These are phyloP conservation scores for Silurus aristotelis DNA, from an alignment of 2,797 vertebrate species.

Conservation along the genomic window DNA sequence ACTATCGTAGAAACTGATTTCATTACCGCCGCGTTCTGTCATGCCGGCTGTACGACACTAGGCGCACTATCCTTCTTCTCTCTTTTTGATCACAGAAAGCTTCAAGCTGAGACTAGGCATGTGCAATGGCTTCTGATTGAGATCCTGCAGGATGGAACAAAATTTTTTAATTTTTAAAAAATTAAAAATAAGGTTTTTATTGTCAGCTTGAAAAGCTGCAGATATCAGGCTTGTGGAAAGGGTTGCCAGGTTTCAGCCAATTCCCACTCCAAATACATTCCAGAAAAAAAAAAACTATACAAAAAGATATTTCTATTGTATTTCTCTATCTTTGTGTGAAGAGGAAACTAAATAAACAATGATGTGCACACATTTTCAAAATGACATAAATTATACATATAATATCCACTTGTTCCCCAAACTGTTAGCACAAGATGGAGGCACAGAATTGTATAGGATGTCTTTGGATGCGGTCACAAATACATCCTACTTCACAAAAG, in stretches of 20 bases:
- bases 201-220: background rate
- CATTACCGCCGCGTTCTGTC: background rate
- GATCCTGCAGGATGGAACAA: background rate
- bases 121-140: background rate
- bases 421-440: too few species aligned
- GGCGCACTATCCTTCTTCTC: background rate
- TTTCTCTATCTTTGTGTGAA: background rate
- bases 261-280: background rate
- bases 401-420: too few species aligned
- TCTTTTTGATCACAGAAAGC: background rate
- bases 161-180: too few species aligned
- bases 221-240: background rate
- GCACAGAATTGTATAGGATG: too few species aligned
- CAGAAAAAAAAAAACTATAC: background rate
- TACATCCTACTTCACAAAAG: too few species aligned
- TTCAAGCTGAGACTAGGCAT: background rate
- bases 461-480: too few species aligned
- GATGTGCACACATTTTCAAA: background rate
- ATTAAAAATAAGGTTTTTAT: background rate
- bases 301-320: background rate
- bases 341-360: background rate
- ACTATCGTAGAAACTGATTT: background rate
- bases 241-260: background rate
- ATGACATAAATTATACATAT: too few species aligned
- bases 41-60: background rate